A percentile compares a stretch with the other conserved stretches of the same genome.
Evolutionary conservation across 2,113 vertebrate species (phyloP).

Genomic region (Pyxicephalus adspersus): DNA sequence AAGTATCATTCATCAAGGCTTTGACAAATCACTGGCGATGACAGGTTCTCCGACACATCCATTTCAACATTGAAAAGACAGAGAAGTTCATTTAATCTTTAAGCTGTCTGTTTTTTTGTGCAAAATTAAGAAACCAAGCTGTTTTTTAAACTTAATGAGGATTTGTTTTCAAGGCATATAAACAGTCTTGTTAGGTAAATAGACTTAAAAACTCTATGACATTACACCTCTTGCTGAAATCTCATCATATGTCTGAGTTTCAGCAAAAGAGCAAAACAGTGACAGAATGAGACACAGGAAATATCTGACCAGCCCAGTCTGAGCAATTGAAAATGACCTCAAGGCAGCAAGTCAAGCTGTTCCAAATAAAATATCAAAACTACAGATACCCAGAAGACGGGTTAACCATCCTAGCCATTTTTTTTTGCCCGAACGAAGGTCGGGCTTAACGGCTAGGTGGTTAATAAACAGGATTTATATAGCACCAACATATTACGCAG

Average conservation of each 20-base stretch:
- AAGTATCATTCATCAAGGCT: background rate
- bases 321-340: conserved; percentile 34
- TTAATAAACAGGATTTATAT: no score
- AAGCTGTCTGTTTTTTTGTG: conserved; percentile 6
- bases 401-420: no score
- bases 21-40: background rate
- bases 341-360: conserved; percentile 28
- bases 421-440: no score
- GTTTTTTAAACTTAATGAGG: background rate
- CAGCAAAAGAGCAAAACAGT: background rate
- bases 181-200: conserved; percentile 8
- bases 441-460: no score
- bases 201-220: conserved; percentile 43
- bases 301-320: conserved; percentile 24
- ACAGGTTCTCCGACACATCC: background rate
- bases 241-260: conserved; percentile 11
- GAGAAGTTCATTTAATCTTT: conserved; percentile 24
- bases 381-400: background rate
- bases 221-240: conserved; percentile 29
- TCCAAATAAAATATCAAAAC: conserved; percentile 48
- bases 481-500: no score
- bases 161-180: background rate
- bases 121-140: conserved; percentile 36
- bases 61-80: conserved; percentile 19
- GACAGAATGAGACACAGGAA: conserved; percentile 21